Conservation (phyloP, 2,113 vertebrate genomes). For the Caretta caretta region DNA sequence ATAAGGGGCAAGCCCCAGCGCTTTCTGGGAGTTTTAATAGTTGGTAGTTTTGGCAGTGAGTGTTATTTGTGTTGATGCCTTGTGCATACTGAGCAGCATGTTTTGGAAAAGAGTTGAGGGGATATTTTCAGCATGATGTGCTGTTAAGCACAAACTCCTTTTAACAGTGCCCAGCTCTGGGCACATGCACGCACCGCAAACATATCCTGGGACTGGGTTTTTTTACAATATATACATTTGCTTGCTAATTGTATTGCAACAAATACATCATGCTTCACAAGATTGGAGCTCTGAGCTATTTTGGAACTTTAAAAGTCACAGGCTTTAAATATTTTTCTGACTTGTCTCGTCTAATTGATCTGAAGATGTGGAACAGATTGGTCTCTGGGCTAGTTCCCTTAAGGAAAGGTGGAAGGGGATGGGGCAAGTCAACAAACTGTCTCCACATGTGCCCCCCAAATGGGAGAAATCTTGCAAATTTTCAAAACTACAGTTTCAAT, state of each 20-base stretch:
- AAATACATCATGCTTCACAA: accelerated
- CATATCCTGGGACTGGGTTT: background rate
- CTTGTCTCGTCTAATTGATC: background rate
- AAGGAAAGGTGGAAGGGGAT: conserved; percentile 6
- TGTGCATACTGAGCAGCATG: background rate
- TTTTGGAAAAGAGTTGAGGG: background rate
- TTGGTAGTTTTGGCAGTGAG: background rate
- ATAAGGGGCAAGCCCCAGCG: background rate
- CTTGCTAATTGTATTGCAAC: background rate
- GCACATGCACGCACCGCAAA: background rate
- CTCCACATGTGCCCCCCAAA: background rate
- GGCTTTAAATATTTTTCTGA: background rate
- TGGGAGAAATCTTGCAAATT: background rate
- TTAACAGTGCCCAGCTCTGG: background rate
- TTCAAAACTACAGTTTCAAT: background rate
- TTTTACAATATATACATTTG: accelerated
- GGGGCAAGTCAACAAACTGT: background rate
- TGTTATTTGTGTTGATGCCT: background rate
- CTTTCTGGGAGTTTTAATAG: background rate
- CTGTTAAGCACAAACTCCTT: background rate
- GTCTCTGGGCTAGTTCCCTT: accelerated
- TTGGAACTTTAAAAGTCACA: conserved; percentile 5
- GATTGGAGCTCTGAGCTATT: background rate
- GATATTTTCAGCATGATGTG: background rate
- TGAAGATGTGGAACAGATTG: background rate